phyloP scores from a whole-genome alignment of 30 jellyfish, hydroid and myxozoan genomes.

The Haliclystus octoradiatus region DNA sequence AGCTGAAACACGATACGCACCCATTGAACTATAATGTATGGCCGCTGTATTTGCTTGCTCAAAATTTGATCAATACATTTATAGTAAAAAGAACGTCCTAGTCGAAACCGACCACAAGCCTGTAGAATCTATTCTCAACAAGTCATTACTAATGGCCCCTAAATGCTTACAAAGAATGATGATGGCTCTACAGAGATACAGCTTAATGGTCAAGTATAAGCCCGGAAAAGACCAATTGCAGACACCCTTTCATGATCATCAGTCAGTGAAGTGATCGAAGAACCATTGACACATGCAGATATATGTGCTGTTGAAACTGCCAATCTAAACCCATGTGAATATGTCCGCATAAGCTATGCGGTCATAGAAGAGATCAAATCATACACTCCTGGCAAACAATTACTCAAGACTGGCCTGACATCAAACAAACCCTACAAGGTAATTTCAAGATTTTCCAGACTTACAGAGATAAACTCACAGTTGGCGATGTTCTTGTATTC shows the following conservation, averaged over 20 bases:
- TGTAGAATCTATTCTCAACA: conserved; percentile 14
- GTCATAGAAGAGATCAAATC: too few relatives aligned
- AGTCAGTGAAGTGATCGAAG: too few relatives aligned
- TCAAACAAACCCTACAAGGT: too few relatives aligned
- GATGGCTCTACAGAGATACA: too few relatives aligned
- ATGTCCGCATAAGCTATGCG: too few relatives aligned
- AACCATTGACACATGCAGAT: too few relatives aligned
- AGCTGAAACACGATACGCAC: conserved; percentile 33
- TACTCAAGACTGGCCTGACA: too few relatives aligned
- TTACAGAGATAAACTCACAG: conserved; percentile 36
- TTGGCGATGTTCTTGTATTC: conserved; percentile 21
- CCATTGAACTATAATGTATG: conserved; percentile 7
- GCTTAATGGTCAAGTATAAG: conserved; percentile 26
- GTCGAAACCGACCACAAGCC: conserved; percentile 31
- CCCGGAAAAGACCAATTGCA: conserved; percentile 52
- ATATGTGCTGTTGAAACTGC: too few relatives aligned
- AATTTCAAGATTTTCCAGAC: conserved; percentile 27
- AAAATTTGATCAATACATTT: conserved; percentile 15
- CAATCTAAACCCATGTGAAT: too few relatives aligned
- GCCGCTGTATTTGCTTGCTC: conserved; percentile 11
- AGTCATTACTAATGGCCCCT: conserved; percentile 20
- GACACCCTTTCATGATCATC: conserved; percentile 26
- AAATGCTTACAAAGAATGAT: conserved; percentile 26
- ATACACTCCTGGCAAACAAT: too few relatives aligned
- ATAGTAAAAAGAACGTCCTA: conserved; percentile 1